Base-by-base conservation (phyloP, 2,888 invertebrate species). In the Luperina nickerlii region DNA sequence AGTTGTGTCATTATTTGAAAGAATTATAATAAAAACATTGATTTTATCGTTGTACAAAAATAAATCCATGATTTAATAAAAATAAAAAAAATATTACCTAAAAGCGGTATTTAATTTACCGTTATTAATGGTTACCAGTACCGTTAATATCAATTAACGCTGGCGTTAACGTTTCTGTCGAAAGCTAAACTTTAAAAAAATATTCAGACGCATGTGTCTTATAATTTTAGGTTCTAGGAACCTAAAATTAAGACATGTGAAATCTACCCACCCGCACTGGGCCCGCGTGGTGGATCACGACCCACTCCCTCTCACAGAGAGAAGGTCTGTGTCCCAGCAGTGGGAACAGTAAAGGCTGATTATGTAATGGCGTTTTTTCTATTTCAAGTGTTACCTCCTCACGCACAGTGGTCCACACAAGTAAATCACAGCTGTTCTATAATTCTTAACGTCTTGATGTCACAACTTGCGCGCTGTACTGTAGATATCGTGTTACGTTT, bases 151-250 rank as follows among this genome's bases (percentile, higher is more conserved):
- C 20, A 13, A 8, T n/a, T 71, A 60, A 4, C 60, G 57, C 45
- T 95, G 0, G 94, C 95, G 81, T 95, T 94, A 15, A 95, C 90
- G 77, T 96, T 96, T 75, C 95, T 93, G 81, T 96, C 96, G 15
- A 96, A 95, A 5, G 95, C 94, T 57, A 9, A 63, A 63, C 18
- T 0, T 27, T 24, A 7, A 27, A 51, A 24, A 42, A 18, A 32
- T 15, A 51, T 8, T 20, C 9, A 27, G 3, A 20, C 1, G 27
- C 7, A 7, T 27, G 20, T 48, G 7, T 38, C 38, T 38, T 38
- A 38, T 38, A 38, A 6, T 38, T 38, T 6, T 38, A 38, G 38
- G 38, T 38, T 38, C 38, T 38, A 38, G 38, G 20, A 51, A 32
- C 20, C 4, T 27, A 51, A 13, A 51, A 51, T 8, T 69, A 51